phyloP scores from a whole-genome alignment of 2,113 vertebrate genomes.

The Indri indri region DNA sequence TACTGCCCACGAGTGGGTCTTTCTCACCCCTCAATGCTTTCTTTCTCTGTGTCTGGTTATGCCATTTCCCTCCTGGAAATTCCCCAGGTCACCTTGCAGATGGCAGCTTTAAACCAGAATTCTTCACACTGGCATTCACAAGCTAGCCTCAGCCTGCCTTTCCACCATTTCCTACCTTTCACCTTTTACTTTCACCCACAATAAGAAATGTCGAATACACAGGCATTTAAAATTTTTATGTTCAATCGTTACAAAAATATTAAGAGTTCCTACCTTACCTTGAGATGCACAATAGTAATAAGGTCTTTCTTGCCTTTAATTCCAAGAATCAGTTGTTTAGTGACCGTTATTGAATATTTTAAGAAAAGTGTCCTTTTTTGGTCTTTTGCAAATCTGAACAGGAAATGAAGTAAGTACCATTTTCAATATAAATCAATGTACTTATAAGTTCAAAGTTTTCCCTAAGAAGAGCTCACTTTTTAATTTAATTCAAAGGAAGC shows the following conservation, averaged over 20 bases:
- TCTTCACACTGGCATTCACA: background rate
- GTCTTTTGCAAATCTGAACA: background rate
- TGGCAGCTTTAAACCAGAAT: background rate
- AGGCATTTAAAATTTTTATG: background rate
- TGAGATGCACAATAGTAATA: background rate
- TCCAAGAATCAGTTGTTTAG: background rate
- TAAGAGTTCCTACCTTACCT: background rate
- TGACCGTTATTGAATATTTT: background rate
- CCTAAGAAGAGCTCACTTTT: background rate
- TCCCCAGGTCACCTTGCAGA: background rate
- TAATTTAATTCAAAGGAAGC: background rate
- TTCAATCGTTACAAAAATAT: background rate
- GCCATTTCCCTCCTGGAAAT: background rate
- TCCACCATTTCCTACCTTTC: background rate
- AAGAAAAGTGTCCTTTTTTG: background rate
- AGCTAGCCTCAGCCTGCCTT: background rate
- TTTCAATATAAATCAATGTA: background rate
- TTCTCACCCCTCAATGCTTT: background rate
- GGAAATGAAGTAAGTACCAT: constrained; percentile 32
- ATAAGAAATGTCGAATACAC: background rate
- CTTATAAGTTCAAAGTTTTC: background rate
- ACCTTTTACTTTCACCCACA: background rate
- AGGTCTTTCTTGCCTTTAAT: background rate
- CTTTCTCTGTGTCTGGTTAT: background rate
- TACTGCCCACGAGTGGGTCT: background rate